Percentiles rank a stretch among this genome's conserved stretches.
Evolutionary conservation across 2,888 invertebrate genomes (phyloP).

Genomic region (Chalcosyrphus nemorum): DNA sequence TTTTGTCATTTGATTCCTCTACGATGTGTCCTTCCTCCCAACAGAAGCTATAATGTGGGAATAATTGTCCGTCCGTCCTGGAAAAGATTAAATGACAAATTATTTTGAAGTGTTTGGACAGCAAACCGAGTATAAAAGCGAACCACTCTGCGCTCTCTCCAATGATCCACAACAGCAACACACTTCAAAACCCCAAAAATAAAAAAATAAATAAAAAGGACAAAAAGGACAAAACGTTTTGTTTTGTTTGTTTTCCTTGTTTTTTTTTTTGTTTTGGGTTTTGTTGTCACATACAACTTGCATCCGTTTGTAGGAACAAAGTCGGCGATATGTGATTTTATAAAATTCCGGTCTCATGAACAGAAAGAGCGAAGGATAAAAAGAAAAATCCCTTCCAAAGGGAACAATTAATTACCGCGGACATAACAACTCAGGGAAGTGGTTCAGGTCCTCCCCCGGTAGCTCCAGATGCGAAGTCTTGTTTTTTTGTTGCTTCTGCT

Average conservation of each 20-base stretch:
- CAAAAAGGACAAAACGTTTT: conserved; percentile 17
- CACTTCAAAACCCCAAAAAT: background rate
- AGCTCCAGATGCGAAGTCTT: conserved; percentile 21
- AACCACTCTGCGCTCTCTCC: conserved; percentile 22
- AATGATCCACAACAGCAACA: background rate
- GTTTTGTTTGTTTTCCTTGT: conserved; percentile 21
- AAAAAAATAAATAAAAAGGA: background rate
- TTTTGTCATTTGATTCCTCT: conserved; percentile 15
- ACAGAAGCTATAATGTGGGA: conserved; percentile 23
- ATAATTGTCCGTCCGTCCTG: conserved; percentile 16
- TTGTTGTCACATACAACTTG: conserved; percentile 46
- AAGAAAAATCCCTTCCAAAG: conserved; percentile 15
- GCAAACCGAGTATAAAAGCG: conserved; percentile 58
- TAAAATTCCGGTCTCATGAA: conserved; percentile 23
- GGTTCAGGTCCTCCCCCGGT: conserved; percentile 21
- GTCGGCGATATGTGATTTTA: conserved; percentile 5
- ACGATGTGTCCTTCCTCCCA: too few species aligned
- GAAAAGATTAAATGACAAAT: conserved; percentile 79
- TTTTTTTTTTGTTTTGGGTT: conserved; percentile 21
- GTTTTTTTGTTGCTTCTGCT: background rate
- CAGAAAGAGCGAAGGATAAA: background rate
- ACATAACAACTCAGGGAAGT: conserved; percentile 32
- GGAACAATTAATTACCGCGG: conserved; percentile 54
- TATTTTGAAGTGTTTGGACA: conserved; percentile 82
- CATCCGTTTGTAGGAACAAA: conserved; percentile 38